A percentile compares a stretch with the other conserved stretches of the same genome.
Conservation (phyloP, 2,888 invertebrate genomes). For the Rhyacophila evoluta region DNA sequence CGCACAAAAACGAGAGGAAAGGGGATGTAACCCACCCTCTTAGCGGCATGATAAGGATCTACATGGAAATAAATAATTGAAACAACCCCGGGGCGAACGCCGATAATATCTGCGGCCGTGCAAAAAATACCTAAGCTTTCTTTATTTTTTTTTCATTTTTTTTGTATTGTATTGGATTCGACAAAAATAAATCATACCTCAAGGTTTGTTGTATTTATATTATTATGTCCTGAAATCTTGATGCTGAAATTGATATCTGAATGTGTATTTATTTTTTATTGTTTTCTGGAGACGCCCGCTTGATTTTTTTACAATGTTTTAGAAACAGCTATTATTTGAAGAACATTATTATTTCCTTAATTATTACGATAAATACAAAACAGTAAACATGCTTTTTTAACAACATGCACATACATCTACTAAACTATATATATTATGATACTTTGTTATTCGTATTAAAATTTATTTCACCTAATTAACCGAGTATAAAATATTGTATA, state of each 20-base stretch:
- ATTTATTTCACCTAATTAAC: no score
- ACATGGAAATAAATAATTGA: conserved; percentile 44
- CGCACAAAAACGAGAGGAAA: conserved; percentile 19
- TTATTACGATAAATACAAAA: no score
- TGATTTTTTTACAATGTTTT: neutral
- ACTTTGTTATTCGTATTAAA: no score
- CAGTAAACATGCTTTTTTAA: no score
- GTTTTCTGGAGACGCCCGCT: neutral
- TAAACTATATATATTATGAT: no score
- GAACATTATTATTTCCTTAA: no score
- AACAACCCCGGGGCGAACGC: conserved; percentile 46
- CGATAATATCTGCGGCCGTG: conserved; percentile 42
- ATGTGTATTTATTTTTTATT: conserved; percentile 14
- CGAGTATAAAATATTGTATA: no score
- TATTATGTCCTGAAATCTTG: conserved; percentile 12
- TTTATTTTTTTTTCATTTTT: neutral
- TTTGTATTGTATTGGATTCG: conserved; percentile 8
- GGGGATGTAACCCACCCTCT: conserved; percentile 8
- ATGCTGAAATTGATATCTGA: conserved; percentile 24
- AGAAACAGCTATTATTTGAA: no score
- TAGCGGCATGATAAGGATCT: conserved; percentile 33
- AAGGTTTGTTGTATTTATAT: conserved; percentile 11
- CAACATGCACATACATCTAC: no score
- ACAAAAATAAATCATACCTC: conserved; percentile 6
- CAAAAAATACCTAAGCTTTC: conserved; percentile 28